phyloP scores from a whole-genome alignment of 1,140 invertebrate genomes.

The Rhizoglyphus robini region DNA sequence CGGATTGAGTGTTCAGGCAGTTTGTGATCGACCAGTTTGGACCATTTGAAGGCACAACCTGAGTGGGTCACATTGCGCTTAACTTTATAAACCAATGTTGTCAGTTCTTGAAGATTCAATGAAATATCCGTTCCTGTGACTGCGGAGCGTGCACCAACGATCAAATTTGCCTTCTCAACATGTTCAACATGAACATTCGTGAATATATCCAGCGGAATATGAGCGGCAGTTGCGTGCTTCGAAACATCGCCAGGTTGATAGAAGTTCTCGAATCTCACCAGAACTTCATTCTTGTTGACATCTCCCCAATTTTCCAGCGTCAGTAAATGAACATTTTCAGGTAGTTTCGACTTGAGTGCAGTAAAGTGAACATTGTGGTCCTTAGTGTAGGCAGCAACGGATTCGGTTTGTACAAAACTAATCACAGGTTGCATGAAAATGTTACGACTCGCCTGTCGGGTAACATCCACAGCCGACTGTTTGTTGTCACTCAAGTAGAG shows the following conservation, averaged over 20 bases:
- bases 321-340: conserved; percentile 62
- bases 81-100: neutral
- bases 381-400: neutral
- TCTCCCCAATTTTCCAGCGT: conserved; percentile 63
- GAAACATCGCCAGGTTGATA: conserved; percentile 25
- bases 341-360: conserved; percentile 45
- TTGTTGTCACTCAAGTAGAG: conserved; percentile 27
- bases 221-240: neutral
- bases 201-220: neutral
- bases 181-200: neutral
- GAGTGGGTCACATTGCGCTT: neutral
- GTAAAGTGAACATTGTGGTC: conserved; percentile 35
- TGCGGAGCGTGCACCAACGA: neutral
- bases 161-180: neutral
- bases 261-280: conserved; percentile 74
- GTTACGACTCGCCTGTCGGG: conserved; percentile 35
- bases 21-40: neutral
- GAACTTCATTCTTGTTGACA: conserved; percentile 42
- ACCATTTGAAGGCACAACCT: neutral
- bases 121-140: neutral
- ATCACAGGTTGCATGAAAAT: conserved; percentile 36
- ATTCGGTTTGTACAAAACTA: conserved; percentile 29
- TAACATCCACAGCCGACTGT: conserved; percentile 32
- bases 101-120: neutral
- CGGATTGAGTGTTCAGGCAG: neutral